Evolutionary conservation across 1,140 invertebrate genomes (phyloP).

Genomic region (Sogatella furcifera): DNA sequence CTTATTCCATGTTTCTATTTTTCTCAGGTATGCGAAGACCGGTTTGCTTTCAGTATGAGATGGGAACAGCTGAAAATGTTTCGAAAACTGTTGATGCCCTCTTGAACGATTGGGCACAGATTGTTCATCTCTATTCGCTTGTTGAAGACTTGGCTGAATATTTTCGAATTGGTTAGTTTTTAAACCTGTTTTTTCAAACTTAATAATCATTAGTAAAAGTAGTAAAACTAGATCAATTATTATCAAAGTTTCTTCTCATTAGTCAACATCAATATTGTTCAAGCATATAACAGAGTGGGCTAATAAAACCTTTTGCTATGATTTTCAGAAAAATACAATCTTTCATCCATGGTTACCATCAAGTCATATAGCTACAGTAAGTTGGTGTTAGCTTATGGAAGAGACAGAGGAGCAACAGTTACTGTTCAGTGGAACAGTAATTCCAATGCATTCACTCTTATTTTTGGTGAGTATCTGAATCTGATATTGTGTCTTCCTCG

Average conservation of each 20-base stretch:
- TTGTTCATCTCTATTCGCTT: conserved; percentile 76
- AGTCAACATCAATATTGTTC: no score
- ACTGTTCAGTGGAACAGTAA: conserved; percentile 62
- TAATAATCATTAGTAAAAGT: no score
- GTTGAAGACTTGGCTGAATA: conserved; percentile 69
- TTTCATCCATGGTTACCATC: conserved; percentile 49
- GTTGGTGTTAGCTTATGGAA: conserved; percentile 68
- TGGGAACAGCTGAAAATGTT: conserved; percentile 59
- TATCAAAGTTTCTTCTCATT: no score
- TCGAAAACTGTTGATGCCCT: conserved; percentile 69
- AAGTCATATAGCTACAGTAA: conserved; percentile 77
- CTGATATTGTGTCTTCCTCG: no score
- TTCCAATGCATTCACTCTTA: conserved; percentile 58
- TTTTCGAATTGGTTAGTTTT: conserved; percentile 42
- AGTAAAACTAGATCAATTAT: no score
- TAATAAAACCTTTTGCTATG: conserved; percentile 14
- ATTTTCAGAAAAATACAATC: conserved; percentile 47
- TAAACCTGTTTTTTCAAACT: no score
- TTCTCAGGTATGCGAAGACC: conserved; percentile 58
- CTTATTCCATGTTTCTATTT: conserved; percentile 6
- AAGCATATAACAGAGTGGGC: no score
- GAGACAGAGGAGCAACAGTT: conserved; percentile 58
- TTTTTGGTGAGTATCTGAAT: conserved; percentile 38
- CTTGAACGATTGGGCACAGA: conserved; percentile 81
- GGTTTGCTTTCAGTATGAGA: conserved; percentile 81